phyloP scores from a whole-genome alignment of 2,113 vertebrate genomes.

The Artemisiospiza belli region DNA sequence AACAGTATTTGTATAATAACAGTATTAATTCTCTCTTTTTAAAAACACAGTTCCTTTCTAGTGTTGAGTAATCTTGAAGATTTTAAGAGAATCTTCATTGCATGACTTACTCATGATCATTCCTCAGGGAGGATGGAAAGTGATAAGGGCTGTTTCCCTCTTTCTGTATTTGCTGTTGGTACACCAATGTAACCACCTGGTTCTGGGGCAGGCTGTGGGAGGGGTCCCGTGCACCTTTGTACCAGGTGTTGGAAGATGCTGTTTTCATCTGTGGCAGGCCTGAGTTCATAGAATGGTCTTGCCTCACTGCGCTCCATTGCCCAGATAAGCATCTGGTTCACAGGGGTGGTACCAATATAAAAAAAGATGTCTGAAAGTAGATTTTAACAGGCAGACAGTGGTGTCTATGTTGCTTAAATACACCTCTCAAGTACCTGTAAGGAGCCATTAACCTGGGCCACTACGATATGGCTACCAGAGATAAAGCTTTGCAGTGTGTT shows the following conservation, averaged over 20 bases:
- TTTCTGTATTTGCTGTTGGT: background rate
- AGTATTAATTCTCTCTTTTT: background rate
- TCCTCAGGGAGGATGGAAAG: background rate
- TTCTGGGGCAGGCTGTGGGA: background rate
- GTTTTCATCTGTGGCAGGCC: background rate
- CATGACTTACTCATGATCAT: background rate
- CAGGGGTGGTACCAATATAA: background rate
- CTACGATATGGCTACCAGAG: background rate
- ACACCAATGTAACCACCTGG: background rate
- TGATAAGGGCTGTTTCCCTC: background rate
- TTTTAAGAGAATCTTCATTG: background rate
- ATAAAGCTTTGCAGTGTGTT: background rate
- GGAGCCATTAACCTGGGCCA: background rate
- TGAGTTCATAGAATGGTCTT: background rate
- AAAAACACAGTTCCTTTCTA: background rate
- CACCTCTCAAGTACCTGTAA: background rate
- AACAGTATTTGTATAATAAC: too few relatives aligned
- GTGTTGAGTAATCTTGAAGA: background rate
- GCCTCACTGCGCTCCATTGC: fast-evolving
- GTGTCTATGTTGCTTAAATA: background rate
- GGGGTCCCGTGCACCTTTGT: background rate
- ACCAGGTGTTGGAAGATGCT: background rate
- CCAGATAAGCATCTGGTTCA: background rate
- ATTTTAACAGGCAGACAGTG: background rate
- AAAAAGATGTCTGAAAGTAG: background rate